Evolutionary conservation across 2,113 vertebrate species (phyloP).

Genomic region (Podiceps cristatus): DNA sequence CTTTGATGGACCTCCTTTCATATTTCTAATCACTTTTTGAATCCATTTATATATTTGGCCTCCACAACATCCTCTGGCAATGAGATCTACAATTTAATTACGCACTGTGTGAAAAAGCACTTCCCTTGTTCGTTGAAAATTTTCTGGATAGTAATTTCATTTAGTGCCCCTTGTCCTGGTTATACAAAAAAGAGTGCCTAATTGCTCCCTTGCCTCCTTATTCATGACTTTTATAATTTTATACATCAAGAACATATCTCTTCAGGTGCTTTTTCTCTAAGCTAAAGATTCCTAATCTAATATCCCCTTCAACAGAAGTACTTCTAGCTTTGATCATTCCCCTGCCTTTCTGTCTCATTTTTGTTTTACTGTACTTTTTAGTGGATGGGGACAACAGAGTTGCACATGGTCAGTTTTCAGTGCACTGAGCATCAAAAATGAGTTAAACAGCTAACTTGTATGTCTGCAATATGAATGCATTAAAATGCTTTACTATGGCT

Average conservation of each 20-base stretch:
- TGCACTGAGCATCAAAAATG: background rate
- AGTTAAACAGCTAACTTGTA: background rate
- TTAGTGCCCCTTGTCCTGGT: background rate
- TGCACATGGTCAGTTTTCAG: background rate
- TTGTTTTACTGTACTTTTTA: background rate
- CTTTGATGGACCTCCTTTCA: background rate
- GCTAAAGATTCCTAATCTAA: slow-evolving; percentile 22
- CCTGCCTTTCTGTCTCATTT: background rate
- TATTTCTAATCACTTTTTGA: slow-evolving; percentile 17
- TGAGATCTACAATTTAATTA: slow-evolving; percentile 36
- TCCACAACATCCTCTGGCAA: slow-evolving; percentile 29
- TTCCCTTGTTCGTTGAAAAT: slow-evolving; percentile 46
- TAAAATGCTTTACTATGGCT: background rate
- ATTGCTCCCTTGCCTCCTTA: slow-evolving; percentile 1
- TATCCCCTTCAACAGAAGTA: background rate
- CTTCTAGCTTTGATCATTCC: background rate
- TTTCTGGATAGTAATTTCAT: slow-evolving; percentile 53
- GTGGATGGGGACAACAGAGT: background rate
- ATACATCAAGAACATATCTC: background rate
- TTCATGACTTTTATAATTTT: slow-evolving; percentile 31
- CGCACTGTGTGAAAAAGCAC: slow-evolving; percentile 44
- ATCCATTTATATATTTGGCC: slow-evolving; percentile 13
- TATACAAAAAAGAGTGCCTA: slow-evolving; percentile 18
- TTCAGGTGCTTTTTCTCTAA: background rate
- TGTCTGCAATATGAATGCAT: fast-evolving